Evolutionary conservation across 2,797 vertebrate species (phyloP).

Genomic region (Syndactyla subalaris): DNA sequence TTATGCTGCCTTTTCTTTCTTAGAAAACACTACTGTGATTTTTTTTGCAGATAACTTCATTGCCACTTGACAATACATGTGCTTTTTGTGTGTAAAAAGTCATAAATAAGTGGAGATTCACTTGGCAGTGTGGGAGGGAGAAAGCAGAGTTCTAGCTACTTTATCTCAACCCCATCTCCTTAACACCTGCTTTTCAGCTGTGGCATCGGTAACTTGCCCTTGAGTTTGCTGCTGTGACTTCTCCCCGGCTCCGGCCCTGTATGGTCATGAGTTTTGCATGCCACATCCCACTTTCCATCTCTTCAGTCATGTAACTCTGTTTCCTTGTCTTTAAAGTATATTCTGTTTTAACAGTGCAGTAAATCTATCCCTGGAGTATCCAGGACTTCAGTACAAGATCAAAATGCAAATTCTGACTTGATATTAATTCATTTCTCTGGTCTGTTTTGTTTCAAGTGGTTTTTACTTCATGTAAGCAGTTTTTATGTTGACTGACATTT

Average conservation of each 20-base stretch:
- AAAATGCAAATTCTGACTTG: neutral
- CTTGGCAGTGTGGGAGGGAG: neutral
- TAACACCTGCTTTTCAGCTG: fast-evolving
- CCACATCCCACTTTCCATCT: neutral
- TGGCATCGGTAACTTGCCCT: fast-evolving
- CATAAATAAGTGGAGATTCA: neutral
- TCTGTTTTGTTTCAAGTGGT: neutral
- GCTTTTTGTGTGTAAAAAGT: neutral
- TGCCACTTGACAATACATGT: neutral
- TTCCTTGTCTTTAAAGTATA: neutral
- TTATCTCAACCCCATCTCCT: neutral
- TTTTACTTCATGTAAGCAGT: neutral
- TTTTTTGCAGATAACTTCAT: neutral
- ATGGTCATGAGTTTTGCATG: fast-evolving
- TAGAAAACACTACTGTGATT: neutral
- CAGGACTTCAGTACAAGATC: neutral
- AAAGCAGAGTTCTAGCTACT: neutral
- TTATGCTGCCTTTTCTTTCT: neutral
- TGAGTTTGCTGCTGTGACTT: neutral
- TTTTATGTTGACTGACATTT: neutral
- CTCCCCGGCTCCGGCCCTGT: fast-evolving
- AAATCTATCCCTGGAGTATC: neutral
- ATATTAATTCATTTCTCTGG: neutral
- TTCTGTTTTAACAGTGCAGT: neutral
- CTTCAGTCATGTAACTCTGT: neutral